phyloP scores from a whole-genome alignment of 2,888 invertebrate species.

The Aquatica leii region DNA sequence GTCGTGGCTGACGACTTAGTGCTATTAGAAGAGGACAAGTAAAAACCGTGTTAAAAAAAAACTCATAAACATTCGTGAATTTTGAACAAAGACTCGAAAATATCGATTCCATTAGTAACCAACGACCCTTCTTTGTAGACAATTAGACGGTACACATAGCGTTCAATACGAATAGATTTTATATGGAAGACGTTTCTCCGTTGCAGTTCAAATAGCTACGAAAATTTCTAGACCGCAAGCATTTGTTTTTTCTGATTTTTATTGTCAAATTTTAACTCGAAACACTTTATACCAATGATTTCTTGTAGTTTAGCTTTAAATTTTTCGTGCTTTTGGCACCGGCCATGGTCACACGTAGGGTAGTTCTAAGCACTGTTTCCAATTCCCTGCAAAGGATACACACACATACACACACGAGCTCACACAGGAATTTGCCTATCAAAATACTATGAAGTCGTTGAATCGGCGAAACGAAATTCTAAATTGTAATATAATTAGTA shows the following conservation, averaged over 20 bases:
- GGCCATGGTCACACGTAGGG: conserved; percentile 35
- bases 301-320: conserved; percentile 44
- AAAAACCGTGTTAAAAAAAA: conserved; percentile 52
- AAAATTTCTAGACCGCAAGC: conserved; percentile 34
- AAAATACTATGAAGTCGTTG: conserved; percentile 40
- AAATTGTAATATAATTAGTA: conserved; percentile 60
- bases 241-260: conserved; percentile 40
- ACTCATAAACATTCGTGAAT: conserved; percentile 50
- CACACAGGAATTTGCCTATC: conserved; percentile 53
- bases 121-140: conserved; percentile 48
- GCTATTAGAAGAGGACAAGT: conserved; percentile 76
- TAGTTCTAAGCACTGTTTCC: conserved; percentile 38
- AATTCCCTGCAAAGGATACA: conserved; percentile 24
- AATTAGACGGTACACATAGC: conserved; percentile 37
- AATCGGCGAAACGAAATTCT: conserved; percentile 61
- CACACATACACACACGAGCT: conserved; percentile 32
- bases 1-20: conserved; percentile 94
- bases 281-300: conserved; percentile 42
- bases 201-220: conserved; percentile 39
- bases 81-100: conserved; percentile 48
- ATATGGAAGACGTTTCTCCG: conserved; percentile 42
- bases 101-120: conserved; percentile 50
- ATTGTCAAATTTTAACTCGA: conserved; percentile 39
- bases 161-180: conserved; percentile 43
- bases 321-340: conserved; percentile 49